Conservation (phyloP, 2,888 invertebrate species). For the Thalpophila matura region DNA sequence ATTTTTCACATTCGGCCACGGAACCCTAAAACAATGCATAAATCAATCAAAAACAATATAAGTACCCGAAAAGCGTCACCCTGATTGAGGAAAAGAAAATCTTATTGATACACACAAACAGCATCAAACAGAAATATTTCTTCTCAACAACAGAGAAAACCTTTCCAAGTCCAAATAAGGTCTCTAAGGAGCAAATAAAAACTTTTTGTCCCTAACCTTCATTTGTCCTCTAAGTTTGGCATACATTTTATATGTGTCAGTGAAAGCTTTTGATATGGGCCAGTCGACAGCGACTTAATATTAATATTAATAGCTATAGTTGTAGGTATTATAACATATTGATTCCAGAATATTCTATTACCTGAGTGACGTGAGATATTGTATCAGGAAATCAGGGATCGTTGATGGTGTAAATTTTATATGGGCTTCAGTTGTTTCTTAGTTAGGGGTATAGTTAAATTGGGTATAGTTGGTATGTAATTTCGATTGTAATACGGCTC, state of each 20-base stretch:
- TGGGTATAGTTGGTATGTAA: no score
- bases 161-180: constrained; percentile 26
- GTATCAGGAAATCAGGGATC: no score
- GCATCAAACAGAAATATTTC: constrained; percentile 43
- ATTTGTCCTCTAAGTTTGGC: constrained; percentile 22
- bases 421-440: no score
- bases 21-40: no score
- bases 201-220: constrained; percentile 27
- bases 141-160: constrained; percentile 25
- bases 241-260: constrained; percentile 47
- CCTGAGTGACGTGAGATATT: no score
- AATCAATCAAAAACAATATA: no score
- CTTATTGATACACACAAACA: constrained; percentile 24
- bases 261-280: constrained; percentile 9
- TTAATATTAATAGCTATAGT: constrained; percentile 27
- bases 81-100: constrained; percentile 19
- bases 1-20: no score
- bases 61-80: neutral
- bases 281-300: neutral
- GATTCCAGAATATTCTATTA: no score
- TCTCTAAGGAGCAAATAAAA: constrained; percentile 40
- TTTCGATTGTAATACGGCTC: no score
- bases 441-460: no score
- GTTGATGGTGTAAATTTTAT: no score
- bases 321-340: no score